Percentiles rank a stretch among this genome's conserved stretches.
Evolutionary conservation across 2,113 vertebrate species (phyloP).

Genomic region (Morone saxatilis): DNA sequence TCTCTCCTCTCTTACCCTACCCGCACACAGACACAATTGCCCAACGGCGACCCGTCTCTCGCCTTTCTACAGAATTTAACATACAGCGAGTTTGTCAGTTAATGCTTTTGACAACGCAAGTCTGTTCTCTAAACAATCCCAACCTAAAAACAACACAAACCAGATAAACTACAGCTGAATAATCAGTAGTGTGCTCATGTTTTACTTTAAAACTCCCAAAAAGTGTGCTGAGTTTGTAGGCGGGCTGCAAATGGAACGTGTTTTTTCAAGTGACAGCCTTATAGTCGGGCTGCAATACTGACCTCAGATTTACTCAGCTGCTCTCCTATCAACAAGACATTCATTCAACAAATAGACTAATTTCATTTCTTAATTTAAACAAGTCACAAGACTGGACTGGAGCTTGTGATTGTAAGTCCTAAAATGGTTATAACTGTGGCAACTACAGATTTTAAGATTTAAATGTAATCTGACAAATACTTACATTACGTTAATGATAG

Average conservation of each 20-base stretch:
- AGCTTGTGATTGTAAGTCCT: neutral
- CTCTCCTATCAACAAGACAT: neutral
- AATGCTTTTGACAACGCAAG: neutral
- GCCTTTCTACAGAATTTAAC: neutral
- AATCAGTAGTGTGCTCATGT: neutral
- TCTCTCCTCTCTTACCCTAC: conserved; percentile 24
- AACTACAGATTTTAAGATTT: neutral
- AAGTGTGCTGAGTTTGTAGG: too few relatives aligned
- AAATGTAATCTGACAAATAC: neutral
- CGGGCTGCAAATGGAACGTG: too few relatives aligned
- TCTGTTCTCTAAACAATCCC: neutral
- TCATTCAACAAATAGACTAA: neutral
- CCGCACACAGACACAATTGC: conserved; percentile 10
- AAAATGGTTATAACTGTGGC: neutral
- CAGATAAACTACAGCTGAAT: neutral
- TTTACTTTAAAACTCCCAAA: neutral
- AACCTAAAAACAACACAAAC: neutral
- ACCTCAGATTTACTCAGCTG: neutral
- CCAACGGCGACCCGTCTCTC: neutral
- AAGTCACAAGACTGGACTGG: neutral
- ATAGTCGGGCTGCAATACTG: neutral
- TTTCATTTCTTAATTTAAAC: neutral
- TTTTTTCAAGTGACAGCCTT: neutral
- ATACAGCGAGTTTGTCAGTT: neutral
- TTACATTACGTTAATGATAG: neutral